phyloP scores from a whole-genome alignment of 1,140 invertebrate species.

The Anastrepha ludens region DNA sequence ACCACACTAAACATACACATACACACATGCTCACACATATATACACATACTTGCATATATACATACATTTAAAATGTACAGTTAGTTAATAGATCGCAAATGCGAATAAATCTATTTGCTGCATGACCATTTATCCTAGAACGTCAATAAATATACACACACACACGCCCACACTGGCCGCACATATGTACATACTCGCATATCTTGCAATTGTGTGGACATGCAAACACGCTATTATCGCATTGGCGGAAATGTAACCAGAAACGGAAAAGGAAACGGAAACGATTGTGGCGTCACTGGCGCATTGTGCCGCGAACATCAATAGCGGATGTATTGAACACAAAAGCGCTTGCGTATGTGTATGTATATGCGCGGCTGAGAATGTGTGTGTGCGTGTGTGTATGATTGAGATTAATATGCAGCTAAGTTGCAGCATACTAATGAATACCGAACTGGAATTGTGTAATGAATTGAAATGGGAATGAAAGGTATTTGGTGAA shows the following conservation, averaged over 20 bases:
- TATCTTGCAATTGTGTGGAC: background rate
- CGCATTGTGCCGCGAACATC: conserved; percentile 22
- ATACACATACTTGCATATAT: background rate
- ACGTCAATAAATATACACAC: background rate
- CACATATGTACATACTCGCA: background rate
- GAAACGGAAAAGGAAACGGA: conserved; percentile 31
- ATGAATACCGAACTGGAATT: conserved; percentile 1
- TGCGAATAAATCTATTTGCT: conserved; percentile 34
- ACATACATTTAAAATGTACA: conserved; percentile 27
- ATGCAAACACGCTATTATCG: conserved; percentile 43
- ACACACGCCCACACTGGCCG: background rate
- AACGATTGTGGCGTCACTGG: conserved; percentile 46
- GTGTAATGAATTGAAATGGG: conserved; percentile 21
- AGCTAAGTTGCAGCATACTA: background rate
- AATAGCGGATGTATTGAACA: conserved; percentile 49
- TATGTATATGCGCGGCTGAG: background rate
- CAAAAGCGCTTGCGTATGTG: background rate
- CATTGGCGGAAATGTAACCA: conserved; percentile 36
- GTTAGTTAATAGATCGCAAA: background rate
- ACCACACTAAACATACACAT: background rate
- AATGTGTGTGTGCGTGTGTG: background rate
- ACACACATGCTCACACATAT: conserved; percentile 20
- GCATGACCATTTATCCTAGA: conserved; percentile 28
- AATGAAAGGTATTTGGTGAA: background rate
- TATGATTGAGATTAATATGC: background rate